phyloP scores from a whole-genome alignment of 2,888 invertebrate species.

The Ophion costatus region DNA sequence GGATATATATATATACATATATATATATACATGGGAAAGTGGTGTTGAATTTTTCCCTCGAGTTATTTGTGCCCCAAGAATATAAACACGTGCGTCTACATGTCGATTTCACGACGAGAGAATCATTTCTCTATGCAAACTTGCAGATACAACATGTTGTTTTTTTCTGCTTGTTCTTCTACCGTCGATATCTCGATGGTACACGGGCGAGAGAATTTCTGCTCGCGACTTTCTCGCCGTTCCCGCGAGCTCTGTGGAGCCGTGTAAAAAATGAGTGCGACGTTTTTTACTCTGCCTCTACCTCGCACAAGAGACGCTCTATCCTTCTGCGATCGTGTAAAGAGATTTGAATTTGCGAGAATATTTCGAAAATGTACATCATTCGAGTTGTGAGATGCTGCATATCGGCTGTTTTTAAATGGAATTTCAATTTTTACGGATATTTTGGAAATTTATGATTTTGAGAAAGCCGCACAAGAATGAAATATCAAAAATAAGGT shows the following conservation, averaged over 20 bases:
- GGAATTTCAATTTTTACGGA: no score
- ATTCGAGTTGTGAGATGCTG: no score
- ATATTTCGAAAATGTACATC: no score
- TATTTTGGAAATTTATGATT: no score
- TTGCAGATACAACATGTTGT: background rate
- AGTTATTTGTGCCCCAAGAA: slow-evolving; percentile 14
- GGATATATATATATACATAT: background rate
- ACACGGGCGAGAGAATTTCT: background rate
- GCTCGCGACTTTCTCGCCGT: slow-evolving; percentile 24
- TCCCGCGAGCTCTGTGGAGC: background rate
- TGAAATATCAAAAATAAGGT: no score
- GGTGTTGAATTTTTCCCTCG: slow-evolving; percentile 60
- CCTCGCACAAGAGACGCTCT: background rate
- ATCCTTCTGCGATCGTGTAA: background rate
- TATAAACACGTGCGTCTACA: slow-evolving; percentile 32
- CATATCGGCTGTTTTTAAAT: no score
- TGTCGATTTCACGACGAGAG: slow-evolving; percentile 44
- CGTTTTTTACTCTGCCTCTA: background rate
- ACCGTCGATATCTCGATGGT: background rate
- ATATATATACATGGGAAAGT: slow-evolving; percentile 55
- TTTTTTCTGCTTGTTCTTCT: slow-evolving; percentile 9
- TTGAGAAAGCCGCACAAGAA: no score
- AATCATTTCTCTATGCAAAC: slow-evolving; percentile 43
- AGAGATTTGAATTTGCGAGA: no score
- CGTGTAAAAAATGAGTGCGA: slow-evolving; percentile 5